Conservation (phyloP, 2,888 invertebrate genomes). For the Trissonchulus sp. region DNA sequence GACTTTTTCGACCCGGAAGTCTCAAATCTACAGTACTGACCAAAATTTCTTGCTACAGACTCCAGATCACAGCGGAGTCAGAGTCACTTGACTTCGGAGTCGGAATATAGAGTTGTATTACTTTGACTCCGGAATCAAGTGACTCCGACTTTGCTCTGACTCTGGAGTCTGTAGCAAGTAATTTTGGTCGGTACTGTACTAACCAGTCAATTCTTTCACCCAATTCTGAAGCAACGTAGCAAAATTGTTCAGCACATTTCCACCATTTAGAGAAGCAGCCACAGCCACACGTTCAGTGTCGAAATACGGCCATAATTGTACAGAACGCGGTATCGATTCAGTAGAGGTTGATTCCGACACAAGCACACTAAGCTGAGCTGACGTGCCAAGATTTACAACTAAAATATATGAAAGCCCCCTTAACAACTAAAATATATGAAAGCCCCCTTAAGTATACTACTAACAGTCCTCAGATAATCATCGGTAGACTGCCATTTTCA, state of each 20-base stretch:
- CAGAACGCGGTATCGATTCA: not conserved
- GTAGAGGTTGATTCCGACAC: not conserved
- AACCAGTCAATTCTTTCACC: slow-evolving; percentile 63
- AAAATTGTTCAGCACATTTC: slow-evolving; percentile 74
- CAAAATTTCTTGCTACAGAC: too few species aligned
- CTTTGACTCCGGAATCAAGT: too few species aligned
- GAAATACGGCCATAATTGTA: slow-evolving; percentile 46
- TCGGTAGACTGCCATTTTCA: too few species aligned
- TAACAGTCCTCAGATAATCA: too few species aligned
- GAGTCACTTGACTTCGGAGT: too few species aligned
- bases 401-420: not conserved
- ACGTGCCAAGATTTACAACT: not conserved
- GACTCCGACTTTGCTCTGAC: too few species aligned
- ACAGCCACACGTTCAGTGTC: slow-evolving; percentile 61
- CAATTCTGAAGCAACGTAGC: slow-evolving; percentile 71
- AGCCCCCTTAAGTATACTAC: not conserved
- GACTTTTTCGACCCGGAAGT: too few species aligned
- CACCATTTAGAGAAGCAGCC: slow-evolving; percentile 75
- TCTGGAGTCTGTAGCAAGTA: too few species aligned
- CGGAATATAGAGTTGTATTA: too few species aligned
- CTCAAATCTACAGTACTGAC: too few species aligned
- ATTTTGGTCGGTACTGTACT: too few species aligned
- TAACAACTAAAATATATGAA: not conserved
- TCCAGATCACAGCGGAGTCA: too few species aligned
- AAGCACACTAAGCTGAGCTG: not conserved